Evolutionary conservation across 2,113 vertebrate genomes (phyloP).

Genomic region (Struthidea cinerea): DNA sequence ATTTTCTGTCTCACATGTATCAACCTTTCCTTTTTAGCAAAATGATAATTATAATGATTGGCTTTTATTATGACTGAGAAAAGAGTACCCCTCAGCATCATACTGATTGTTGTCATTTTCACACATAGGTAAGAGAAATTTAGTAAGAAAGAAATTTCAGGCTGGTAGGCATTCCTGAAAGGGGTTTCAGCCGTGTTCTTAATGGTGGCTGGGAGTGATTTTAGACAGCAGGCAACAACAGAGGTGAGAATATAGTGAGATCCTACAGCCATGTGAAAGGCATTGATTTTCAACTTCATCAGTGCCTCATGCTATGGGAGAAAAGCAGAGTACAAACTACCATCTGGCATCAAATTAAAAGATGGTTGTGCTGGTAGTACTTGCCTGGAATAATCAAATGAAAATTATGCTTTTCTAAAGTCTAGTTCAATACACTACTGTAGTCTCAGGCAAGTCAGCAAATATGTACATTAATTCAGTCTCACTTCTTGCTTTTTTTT

Average conservation of each 20-base stretch:
- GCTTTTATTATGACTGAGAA: background rate
- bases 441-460: background rate
- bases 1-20: background rate
- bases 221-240: background rate
- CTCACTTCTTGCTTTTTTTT: background rate
- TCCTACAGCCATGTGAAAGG: background rate
- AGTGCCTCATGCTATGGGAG: background rate
- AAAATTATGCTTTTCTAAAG: background rate
- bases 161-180: background rate
- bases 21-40: background rate
- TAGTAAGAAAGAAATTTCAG: background rate
- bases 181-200: background rate
- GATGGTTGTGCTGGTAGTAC: background rate
- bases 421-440: background rate
- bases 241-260: background rate
- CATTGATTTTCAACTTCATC: background rate
- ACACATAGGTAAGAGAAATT: background rate
- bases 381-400: background rate
- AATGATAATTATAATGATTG: background rate
- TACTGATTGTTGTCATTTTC: background rate
- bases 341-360: background rate
- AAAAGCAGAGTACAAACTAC: background rate
- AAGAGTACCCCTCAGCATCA: background rate
- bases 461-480: slow-evolving; percentile 11
- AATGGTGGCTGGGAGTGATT: background rate